Evolutionary conservation across 2,113 vertebrate genomes (phyloP).

Genomic region (Dasyornis broadbenti): DNA sequence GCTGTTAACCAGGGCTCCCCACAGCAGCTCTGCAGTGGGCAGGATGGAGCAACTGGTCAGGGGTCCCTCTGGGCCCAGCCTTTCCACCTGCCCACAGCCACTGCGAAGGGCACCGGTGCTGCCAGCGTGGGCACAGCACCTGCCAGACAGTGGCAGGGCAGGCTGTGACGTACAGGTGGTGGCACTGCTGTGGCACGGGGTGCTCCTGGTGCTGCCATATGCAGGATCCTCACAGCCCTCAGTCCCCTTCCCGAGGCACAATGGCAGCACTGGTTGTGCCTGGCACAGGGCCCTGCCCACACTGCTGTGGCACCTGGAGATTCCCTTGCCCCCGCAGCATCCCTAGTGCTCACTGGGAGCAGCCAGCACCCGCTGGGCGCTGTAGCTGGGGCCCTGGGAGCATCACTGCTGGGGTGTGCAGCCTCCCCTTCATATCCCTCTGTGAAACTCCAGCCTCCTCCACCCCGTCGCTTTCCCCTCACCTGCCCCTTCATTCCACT

Average conservation of each 20-base stretch:
- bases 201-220: accelerated
- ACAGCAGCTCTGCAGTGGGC: accelerated
- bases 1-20: neutral
- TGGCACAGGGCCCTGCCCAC: neutral
- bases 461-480: accelerated
- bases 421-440: accelerated
- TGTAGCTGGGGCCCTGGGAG: accelerated
- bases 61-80: neutral
- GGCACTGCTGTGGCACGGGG: accelerated
- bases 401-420: accelerated
- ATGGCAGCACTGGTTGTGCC: accelerated
- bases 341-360: neutral
- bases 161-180: neutral
- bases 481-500: neutral
- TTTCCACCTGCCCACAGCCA: neutral
- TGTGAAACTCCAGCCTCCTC: accelerated
- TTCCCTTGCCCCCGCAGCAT: accelerated
- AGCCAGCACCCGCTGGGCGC: accelerated
- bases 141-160: neutral
- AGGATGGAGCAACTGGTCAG: neutral
- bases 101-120: accelerated
- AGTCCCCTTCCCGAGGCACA: accelerated
- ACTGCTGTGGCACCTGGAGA: accelerated
- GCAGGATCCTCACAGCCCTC: neutral
- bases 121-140: accelerated